phyloP scores from a whole-genome alignment of 2,113 vertebrate genomes.

The Sinocyclocheilus grahami region DNA sequence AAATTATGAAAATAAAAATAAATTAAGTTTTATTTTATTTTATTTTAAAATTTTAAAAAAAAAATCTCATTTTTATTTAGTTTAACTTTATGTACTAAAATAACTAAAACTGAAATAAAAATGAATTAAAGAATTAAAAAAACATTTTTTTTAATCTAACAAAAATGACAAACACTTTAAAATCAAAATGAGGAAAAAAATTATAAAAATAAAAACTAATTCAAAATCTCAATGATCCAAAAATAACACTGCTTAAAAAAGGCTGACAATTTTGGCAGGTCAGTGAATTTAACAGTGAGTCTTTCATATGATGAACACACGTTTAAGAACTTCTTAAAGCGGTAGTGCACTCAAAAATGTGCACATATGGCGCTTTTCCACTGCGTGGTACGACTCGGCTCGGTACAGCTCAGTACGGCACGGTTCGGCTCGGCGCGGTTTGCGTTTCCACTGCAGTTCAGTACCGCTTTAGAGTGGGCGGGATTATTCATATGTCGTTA shows the following conservation, averaged over 20 bases:
- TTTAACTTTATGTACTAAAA: neutral
- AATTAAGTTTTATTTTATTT: neutral
- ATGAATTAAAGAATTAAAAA: neutral
- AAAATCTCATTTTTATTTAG: neutral
- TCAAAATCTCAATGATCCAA: neutral
- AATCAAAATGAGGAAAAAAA: neutral
- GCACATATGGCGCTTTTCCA: too few relatives aligned
- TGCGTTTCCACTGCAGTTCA: too few relatives aligned
- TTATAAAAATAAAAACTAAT: neutral
- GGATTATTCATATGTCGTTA: too few relatives aligned
- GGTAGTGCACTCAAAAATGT: neutral
- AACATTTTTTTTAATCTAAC: neutral
- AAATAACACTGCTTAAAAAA: neutral
- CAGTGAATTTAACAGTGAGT: neutral
- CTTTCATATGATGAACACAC: neutral
- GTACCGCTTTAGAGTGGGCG: too few relatives aligned
- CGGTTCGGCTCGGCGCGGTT: too few relatives aligned
- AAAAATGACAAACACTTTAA: neutral
- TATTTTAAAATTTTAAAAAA: neutral
- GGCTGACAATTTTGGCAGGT: neutral
- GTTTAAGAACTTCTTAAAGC: neutral
- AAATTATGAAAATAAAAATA: neutral
- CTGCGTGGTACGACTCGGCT: too few relatives aligned
- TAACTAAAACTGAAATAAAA: neutral
- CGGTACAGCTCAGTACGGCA: too few relatives aligned